phyloP scores from a whole-genome alignment of 2,888 invertebrate species.

The Gryllus longicercus region DNA sequence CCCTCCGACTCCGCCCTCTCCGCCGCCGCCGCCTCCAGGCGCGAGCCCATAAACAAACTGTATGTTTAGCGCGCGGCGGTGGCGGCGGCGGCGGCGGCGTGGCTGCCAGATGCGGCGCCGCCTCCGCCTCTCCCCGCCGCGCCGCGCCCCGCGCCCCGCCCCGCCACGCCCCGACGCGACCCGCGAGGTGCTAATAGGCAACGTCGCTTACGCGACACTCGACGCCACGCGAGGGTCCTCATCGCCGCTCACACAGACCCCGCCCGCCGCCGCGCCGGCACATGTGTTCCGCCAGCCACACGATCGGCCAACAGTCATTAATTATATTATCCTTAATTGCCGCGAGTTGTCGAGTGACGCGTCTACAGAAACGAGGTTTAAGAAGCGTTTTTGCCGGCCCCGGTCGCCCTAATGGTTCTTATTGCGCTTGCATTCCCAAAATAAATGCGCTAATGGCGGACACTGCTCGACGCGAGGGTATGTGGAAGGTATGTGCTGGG shows the following conservation, averaged over 20 bases:
- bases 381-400: not conserved
- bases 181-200: not conserved
- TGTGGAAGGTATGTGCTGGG: not conserved
- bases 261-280: not conserved
- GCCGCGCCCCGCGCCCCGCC: not conserved
- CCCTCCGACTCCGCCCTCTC: not conserved
- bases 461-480: not conserved
- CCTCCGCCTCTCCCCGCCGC: not conserved
- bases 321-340: slow-evolving; percentile 17
- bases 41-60: slow-evolving; percentile 10
- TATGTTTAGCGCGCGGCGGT: not conserved
- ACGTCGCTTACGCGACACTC: slow-evolving; percentile 17
- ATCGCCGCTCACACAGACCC: not conserved
- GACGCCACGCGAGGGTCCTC: not conserved
- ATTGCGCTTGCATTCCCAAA: slow-evolving; percentile 17
- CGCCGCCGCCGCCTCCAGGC: not conserved
- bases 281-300: slow-evolving; percentile 8
- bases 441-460: slow-evolving; percentile 7
- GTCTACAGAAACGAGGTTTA: slow-evolving; percentile 2
- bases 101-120: not conserved
- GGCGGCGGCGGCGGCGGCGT: not conserved
- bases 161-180: not conserved
- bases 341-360: slow-evolving; percentile 2
- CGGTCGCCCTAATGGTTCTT: not conserved
- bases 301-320: slow-evolving; percentile 1